Percentiles rank a stretch among this genome's conserved stretches.
These are phyloP conservation scores for Trichosurus vulpecula DNA, from an alignment of 2,797 vertebrate genomes.

Conservation along the genomic window DNA sequence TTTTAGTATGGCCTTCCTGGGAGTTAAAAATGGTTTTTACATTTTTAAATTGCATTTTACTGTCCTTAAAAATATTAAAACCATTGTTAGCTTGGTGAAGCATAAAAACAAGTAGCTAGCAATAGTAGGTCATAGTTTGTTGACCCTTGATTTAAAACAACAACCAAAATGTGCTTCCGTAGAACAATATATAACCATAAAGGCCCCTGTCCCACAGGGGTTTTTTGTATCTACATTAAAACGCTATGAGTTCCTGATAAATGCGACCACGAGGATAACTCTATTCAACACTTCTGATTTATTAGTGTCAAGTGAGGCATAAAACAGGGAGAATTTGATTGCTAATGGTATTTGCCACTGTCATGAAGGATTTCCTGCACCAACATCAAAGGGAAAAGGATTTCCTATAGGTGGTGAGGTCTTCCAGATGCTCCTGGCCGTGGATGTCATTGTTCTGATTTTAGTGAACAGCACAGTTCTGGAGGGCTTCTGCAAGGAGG, in stretches of 20 bases:
- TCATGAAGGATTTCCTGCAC: constrained; percentile 1
- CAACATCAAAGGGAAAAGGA: background rate
- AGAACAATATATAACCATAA: background rate
- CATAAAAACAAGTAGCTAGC: background rate
- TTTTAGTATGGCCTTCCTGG: background rate
- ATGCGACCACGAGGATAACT: background rate
- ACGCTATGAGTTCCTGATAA: background rate
- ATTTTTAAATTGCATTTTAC: background rate
- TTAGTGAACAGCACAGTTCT: background rate
- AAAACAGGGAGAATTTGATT: background rate
- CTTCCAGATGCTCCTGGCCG: background rate
- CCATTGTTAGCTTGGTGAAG: background rate
- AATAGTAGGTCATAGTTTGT: background rate
- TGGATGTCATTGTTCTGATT: background rate
- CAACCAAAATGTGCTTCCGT: background rate
- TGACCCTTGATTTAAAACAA: background rate
- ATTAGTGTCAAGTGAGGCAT: background rate
- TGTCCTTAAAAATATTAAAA: background rate
- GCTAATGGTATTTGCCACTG: background rate
- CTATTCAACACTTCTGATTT: background rate
- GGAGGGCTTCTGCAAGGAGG: background rate
- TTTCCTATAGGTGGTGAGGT: background rate
- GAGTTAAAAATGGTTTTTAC: background rate
- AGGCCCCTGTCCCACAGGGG: background rate
- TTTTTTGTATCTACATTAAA: background rate